These are phyloP conservation scores for Heliconius hortense DNA, from an alignment of 2,888 invertebrate genomes.

Conservation along the genomic window DNA sequence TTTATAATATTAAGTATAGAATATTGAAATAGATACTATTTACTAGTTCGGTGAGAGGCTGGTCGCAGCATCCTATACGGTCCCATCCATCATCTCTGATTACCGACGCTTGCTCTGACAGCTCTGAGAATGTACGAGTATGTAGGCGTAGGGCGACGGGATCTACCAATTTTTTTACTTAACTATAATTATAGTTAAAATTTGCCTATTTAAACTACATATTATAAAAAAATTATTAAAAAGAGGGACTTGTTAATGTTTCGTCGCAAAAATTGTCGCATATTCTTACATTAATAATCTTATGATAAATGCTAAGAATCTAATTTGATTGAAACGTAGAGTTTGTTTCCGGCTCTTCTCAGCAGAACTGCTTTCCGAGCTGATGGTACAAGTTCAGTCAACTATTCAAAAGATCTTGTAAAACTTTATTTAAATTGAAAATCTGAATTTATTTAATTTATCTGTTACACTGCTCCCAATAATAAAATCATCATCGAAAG, in stretches of 20 bases:
- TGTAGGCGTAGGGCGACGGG: conserved; percentile 32
- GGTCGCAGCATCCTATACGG: conserved; percentile 31
- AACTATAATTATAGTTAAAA: conserved; percentile 3
- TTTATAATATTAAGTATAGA: neutral
- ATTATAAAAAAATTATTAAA: neutral
- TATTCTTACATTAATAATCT: too few species aligned
- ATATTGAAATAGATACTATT: neutral
- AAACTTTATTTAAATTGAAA: neutral
- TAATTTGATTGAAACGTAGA: too few species aligned
- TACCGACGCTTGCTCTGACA: conserved; percentile 35
- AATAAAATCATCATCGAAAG: conserved; percentile 6
- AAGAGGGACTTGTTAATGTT: too few species aligned
- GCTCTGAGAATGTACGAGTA: conserved; percentile 29
- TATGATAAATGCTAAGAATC: too few species aligned
- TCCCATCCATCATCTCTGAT: conserved; percentile 42
- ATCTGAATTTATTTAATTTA: neutral
- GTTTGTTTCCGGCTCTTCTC: too few species aligned
- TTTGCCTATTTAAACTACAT: neutral
- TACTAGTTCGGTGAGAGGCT: conserved; percentile 32
- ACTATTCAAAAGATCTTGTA: too few species aligned
- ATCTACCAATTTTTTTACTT: conserved; percentile 13
- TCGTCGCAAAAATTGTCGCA: too few species aligned
- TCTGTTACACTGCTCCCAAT: neutral
- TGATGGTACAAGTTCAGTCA: too few species aligned
- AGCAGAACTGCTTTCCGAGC: too few species aligned